phyloP scores from a whole-genome alignment of 2,888 invertebrate species.

The Sinotaia quadrata region DNA sequence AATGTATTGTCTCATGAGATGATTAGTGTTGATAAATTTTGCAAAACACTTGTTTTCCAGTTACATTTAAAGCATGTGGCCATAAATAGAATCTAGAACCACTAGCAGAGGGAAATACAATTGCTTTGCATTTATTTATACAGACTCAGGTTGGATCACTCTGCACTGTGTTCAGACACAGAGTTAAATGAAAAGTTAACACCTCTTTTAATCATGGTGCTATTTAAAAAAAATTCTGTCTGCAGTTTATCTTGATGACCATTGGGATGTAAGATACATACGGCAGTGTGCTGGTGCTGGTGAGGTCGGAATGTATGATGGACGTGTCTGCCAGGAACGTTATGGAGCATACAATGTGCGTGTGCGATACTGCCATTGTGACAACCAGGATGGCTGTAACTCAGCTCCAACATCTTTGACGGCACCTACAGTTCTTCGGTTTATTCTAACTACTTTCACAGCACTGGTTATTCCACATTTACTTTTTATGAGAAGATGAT shows the following conservation, averaged over 20 bases:
- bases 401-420: slow-evolving; percentile 23
- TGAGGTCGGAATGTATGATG: slow-evolving; percentile 67
- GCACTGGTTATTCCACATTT: neutral
- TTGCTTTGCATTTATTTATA: too few species aligned
- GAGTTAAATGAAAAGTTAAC: too few species aligned
- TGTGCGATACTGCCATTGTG: slow-evolving; percentile 71
- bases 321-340: slow-evolving; percentile 69
- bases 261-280: slow-evolving; percentile 70
- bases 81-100: too few species aligned
- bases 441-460: slow-evolving; percentile 2
- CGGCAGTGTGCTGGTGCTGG: slow-evolving; percentile 71
- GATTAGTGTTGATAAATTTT: too few species aligned
- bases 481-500: neutral
- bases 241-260: slow-evolving; percentile 69
- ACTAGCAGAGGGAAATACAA: too few species aligned
- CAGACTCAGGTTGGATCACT: too few species aligned
- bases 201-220: neutral
- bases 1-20: too few species aligned
- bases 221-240: slow-evolving; percentile 4
- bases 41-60: too few species aligned
- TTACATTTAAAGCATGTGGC: too few species aligned
- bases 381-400: slow-evolving; percentile 73
- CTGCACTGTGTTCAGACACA: too few species aligned
- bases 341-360: slow-evolving; percentile 69
- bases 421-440: neutral